Percentiles rank a stretch among this genome's conserved stretches.
phyloP scores from a whole-genome alignment of 2,888 invertebrate genomes.

The Odontomyia ornata region DNA sequence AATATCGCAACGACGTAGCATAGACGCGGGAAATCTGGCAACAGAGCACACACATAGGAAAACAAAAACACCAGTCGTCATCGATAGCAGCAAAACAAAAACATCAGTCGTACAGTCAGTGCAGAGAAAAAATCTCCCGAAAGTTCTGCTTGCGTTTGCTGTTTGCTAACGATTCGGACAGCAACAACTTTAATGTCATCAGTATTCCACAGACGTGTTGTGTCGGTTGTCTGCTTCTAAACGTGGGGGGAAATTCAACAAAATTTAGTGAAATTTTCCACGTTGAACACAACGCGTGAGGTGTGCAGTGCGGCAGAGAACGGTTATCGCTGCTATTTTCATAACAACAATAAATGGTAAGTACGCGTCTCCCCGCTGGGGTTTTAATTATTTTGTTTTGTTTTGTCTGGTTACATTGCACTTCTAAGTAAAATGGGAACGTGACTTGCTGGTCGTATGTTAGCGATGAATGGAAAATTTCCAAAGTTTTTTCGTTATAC shows the following conservation, averaged over 20 bases:
- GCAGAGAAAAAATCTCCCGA: neutral
- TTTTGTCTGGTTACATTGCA: too few relatives aligned
- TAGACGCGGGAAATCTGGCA: conserved; percentile 11
- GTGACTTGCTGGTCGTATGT: too few relatives aligned
- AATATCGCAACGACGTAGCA: conserved; percentile 12
- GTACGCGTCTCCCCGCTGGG: neutral
- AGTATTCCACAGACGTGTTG: too few relatives aligned
- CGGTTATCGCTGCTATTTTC: conserved; percentile 4
- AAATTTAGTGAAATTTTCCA: neutral
- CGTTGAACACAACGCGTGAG: neutral
- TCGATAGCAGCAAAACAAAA: conserved; percentile 20
- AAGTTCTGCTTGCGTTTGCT: neutral
- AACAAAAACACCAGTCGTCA: conserved; percentile 20
- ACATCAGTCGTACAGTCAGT: neutral
- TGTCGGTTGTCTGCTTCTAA: too few relatives aligned
- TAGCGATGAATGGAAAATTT: neutral
- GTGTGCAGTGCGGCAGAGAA: neutral
- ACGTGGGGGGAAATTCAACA: neutral
- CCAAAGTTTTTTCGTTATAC: neutral
- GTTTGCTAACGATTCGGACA: too few relatives aligned
- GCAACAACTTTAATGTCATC: too few relatives aligned
- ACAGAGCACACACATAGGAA: conserved; percentile 28
- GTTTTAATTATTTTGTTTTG: neutral
- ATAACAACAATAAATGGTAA: conserved; percentile 12
- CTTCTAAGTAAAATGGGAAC: too few relatives aligned